Evolutionary conservation across 2,888 invertebrate genomes (phyloP).

Genomic region (Hirtodrosophila confusa): DNA sequence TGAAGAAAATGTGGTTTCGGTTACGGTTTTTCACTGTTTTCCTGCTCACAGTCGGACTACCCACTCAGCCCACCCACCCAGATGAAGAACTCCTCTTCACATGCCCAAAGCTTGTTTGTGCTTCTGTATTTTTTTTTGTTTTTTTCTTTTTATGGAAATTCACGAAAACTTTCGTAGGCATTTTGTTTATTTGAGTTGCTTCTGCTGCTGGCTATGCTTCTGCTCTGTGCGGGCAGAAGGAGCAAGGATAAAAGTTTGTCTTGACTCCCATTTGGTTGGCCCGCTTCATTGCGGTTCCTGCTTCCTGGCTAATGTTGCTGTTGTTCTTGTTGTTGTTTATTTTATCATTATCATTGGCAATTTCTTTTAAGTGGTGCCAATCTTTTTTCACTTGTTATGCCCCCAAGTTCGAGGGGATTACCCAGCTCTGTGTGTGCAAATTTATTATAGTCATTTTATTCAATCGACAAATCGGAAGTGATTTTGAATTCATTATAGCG

Average conservation of each 20-base stretch:
- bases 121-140: constrained; percentile 27
- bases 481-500: constrained; percentile 76
- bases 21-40: constrained; percentile 81
- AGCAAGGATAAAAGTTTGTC: constrained; percentile 59
- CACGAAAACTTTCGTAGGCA: constrained; percentile 73
- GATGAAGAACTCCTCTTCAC: constrained; percentile 8
- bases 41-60: constrained; percentile 17
- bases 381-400: constrained; percentile 79
- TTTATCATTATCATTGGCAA: constrained; percentile 81
- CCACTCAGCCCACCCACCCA: constrained; percentile 19
- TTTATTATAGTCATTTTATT: constrained; percentile 82
- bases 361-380: constrained; percentile 81
- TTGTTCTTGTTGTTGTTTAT: constrained; percentile 67
- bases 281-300: constrained; percentile 50
- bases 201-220: constrained; percentile 7
- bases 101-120: constrained; percentile 55
- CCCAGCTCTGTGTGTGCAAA: constrained; percentile 60
- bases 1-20: constrained; percentile 81
- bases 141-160: constrained; percentile 68
- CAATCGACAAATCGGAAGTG: constrained; percentile 83
- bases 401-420: constrained; percentile 66
- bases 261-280: constrained; percentile 45
- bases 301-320: constrained; percentile 34
- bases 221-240: constrained; percentile 11
- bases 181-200: constrained; percentile 67